phyloP scores from a whole-genome alignment of 2,113 vertebrate genomes.

The Elachura formosa region DNA sequence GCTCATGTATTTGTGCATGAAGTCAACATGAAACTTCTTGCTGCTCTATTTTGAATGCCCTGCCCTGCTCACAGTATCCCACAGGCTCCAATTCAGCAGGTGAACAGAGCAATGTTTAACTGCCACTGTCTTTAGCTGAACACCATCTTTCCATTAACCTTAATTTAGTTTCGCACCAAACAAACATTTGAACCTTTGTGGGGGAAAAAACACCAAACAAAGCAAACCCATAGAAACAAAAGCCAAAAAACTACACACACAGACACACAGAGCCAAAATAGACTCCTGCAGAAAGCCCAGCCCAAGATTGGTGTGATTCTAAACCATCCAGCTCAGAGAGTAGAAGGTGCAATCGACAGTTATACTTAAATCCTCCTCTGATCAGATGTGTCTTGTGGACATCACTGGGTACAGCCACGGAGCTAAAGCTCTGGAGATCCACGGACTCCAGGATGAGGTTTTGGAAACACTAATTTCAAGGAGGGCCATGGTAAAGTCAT shows the following conservation, averaged over 20 bases:
- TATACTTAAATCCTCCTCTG: neutral
- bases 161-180: neutral
- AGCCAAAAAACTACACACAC: neutral
- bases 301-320: neutral
- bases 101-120: neutral
- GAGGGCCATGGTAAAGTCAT: neutral
- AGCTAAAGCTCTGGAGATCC: neutral
- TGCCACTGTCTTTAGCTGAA: neutral
- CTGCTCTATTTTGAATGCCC: neutral
- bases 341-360: neutral
- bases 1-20: neutral
- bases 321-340: neutral
- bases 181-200: neutral
- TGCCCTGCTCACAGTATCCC: neutral
- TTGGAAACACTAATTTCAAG: neutral
- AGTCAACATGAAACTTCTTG: neutral
- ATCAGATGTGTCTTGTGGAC: neutral
- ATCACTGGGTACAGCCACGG: neutral
- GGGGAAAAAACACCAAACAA: neutral
- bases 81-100: neutral
- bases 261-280: neutral
- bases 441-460: neutral
- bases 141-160: neutral
- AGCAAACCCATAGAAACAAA: neutral
- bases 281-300: neutral